A percentile compares a stretch with the other conserved stretches of the same genome.
These are phyloP conservation scores for Acanthisitta chloris DNA, from an alignment of 2,113 vertebrate genomes.

Conservation along the genomic window DNA sequence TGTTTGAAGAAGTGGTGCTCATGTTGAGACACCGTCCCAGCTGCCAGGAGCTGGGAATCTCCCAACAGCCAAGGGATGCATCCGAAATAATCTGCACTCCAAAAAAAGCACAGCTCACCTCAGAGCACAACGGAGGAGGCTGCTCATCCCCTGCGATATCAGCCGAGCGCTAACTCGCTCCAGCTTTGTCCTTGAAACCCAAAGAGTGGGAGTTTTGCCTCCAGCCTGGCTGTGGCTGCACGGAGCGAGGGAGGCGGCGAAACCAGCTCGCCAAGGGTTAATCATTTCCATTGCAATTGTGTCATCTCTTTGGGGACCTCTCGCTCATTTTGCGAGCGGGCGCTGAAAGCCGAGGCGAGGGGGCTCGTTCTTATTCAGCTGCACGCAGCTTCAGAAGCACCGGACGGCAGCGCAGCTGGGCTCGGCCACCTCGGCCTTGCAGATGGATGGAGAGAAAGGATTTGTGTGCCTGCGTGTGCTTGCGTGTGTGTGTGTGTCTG, in stretches of 20 bases:
- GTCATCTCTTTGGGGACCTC: slow-evolving; percentile 78
- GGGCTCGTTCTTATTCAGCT: slow-evolving; percentile 62
- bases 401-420: slow-evolving; percentile 71
- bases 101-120: background rate
- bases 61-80: background rate
- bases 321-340: slow-evolving; percentile 63
- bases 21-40: background rate
- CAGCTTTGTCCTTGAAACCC: slow-evolving; percentile 39
- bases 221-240: background rate
- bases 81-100: background rate
- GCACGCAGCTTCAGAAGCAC: slow-evolving; percentile 26
- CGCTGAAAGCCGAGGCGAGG: slow-evolving; percentile 59
- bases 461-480: slow-evolving; percentile 51
- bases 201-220: background rate
- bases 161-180: background rate
- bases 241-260: background rate
- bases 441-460: slow-evolving; percentile 73
- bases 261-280: slow-evolving; percentile 53
- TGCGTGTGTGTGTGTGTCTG: background rate
- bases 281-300: slow-evolving; percentile 67
- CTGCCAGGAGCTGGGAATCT: background rate
- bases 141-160: background rate
- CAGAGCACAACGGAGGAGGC: background rate
- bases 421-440: slow-evolving; percentile 58
- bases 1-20: background rate